Percentiles rank a stretch among this genome's conserved stretches.
These are phyloP conservation scores for Ennomos quercinarius DNA, from an alignment of 2,888 invertebrate genomes.

Conservation along the genomic window DNA sequence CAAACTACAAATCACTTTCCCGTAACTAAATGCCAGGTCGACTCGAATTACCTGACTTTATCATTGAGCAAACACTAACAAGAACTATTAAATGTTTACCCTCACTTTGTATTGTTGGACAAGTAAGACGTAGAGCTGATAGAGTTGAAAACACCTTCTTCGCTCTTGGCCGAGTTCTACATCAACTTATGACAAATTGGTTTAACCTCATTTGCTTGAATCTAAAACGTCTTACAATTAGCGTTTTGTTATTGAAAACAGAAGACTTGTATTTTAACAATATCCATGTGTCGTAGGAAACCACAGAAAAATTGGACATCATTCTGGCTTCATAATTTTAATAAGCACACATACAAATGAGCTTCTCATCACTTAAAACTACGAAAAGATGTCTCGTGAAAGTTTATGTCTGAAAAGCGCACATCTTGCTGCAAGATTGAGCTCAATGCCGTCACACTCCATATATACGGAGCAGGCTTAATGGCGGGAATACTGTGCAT, in stretches of 20 bases:
- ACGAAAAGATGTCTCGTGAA: neutral
- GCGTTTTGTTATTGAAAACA: too few relatives aligned
- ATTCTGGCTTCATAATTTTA: too few relatives aligned
- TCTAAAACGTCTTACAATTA: too few relatives aligned
- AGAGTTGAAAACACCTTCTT: constrained; percentile 19
- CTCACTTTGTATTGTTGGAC: constrained; percentile 41
- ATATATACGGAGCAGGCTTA: constrained; percentile 48
- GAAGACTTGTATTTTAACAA: too few relatives aligned
- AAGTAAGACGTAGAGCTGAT: constrained; percentile 28
- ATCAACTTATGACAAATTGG: constrained; percentile 2
- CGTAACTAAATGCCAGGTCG: constrained; percentile 46
- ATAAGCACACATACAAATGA: too few relatives aligned
- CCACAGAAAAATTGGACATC: too few relatives aligned
- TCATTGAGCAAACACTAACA: constrained; percentile 42
- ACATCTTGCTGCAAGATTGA: constrained; percentile 19
- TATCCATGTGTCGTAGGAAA: too few relatives aligned
- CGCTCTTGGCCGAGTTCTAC: constrained; percentile 7
- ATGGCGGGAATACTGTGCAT: constrained; percentile 45
- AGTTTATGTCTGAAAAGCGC: constrained; percentile 1
- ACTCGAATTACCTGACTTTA: constrained; percentile 40
- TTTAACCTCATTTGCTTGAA: neutral
- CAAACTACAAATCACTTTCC: constrained; percentile 51
- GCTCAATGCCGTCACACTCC: constrained; percentile 44
- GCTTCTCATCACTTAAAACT: too few relatives aligned
- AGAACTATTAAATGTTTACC: constrained; percentile 43